Percentiles rank a stretch among this genome's conserved stretches.
These are phyloP conservation scores for Bubo scandiacus DNA, from an alignment of 2,113 vertebrate genomes.

Conservation along the genomic window DNA sequence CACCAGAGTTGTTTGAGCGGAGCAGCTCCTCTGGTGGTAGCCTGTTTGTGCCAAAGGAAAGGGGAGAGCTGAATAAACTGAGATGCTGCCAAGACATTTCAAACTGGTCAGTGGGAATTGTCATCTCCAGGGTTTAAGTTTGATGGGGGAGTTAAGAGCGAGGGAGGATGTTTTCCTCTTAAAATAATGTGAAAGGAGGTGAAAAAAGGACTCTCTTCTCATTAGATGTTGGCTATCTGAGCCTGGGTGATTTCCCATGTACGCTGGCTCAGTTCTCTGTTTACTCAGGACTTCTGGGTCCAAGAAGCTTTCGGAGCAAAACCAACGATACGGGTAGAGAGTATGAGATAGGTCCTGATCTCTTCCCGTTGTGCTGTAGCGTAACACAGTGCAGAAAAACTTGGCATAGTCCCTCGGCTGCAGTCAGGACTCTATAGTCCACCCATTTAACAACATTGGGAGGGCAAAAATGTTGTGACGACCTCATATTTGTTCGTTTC, in stretches of 20 bases:
- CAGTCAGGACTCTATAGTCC: not conserved
- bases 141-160: not conserved
- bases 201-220: not conserved
- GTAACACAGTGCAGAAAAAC: not conserved
- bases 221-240: not conserved
- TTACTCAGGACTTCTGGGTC: not conserved
- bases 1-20: not conserved
- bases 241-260: not conserved
- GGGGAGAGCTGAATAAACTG: not conserved
- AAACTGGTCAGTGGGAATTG: not conserved
- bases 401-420: rapidly evolving
- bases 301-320: not conserved
- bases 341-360: not conserved
- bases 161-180: not conserved
- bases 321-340: not conserved
- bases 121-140: not conserved
- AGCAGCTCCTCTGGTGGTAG: not conserved
- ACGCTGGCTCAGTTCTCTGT: not conserved
- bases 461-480: not conserved
- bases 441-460: rapidly evolving
- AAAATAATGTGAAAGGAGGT: not conserved
- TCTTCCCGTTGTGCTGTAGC: not conserved
- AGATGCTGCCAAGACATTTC: not conserved
- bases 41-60: not conserved
- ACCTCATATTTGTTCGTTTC: rapidly evolving